A percentile compares a stretch with the other conserved stretches of the same genome.
Evolutionary conservation across 92 coral and sea anemone genomes (phyloP).

Genomic region (Actinernus sp.): DNA sequence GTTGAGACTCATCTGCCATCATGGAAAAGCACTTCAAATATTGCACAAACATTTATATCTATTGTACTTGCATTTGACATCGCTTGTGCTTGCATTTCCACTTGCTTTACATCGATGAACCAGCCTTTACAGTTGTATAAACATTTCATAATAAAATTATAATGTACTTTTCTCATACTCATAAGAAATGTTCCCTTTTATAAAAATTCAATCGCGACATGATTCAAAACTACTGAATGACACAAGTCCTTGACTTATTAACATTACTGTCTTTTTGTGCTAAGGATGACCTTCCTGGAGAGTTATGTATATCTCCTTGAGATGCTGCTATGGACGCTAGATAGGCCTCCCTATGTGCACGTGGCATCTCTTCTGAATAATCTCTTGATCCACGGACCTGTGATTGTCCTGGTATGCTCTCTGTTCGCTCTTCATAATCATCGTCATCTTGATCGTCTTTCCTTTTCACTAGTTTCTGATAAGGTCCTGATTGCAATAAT

Average conservation of each 20-base stretch:
- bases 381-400: slow-evolving; percentile 10
- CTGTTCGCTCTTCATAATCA: slow-evolving; percentile 75
- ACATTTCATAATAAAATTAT: too few relatives aligned
- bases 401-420: background rate
- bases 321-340: slow-evolving; percentile 83
- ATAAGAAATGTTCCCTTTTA: too few relatives aligned
- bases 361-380: slow-evolving; percentile 63
- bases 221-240: slow-evolving; percentile 58
- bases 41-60: too few relatives aligned
- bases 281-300: background rate
- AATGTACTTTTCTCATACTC: too few relatives aligned
- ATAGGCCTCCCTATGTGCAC: slow-evolving; percentile 89
- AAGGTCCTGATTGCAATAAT: slow-evolving; percentile 29
- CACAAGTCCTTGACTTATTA: slow-evolving; percentile 72
- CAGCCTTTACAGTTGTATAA: too few relatives aligned
- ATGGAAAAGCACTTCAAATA: too few relatives aligned
- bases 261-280: slow-evolving; percentile 26
- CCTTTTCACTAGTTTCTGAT: slow-evolving; percentile 27
- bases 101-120: too few relatives aligned
- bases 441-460: slow-evolving; percentile 40
- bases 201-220: too few relatives aligned
- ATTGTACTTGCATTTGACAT: too few relatives aligned
- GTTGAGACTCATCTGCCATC: too few relatives aligned
- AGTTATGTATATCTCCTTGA: background rate
- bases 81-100: too few relatives aligned